Base-by-base conservation (phyloP, 2,113 vertebrate genomes). In the Anser cygnoides region DNA sequence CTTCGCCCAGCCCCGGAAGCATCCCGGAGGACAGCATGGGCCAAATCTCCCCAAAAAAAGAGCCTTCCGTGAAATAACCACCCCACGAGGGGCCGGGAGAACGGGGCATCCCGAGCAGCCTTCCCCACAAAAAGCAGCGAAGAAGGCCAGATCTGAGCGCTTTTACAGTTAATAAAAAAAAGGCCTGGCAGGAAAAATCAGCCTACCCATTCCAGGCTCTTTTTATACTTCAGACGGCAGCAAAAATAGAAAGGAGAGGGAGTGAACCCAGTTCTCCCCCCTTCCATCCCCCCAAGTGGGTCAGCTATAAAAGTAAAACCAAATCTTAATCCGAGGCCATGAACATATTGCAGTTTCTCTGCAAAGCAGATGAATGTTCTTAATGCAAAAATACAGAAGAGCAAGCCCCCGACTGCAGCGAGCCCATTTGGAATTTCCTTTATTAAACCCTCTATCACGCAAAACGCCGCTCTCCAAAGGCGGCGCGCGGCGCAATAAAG, bases 351-450 rank as follows among this genome's bases (percentile, higher is more conserved):
- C 93, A 96, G 96, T 91, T 96, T 96, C 95, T 94, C 95, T 97
- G 93, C 89, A 95, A 97, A 97, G 94, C 96, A 95, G 97, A 97
- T 96, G 95, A 97, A 86, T 83, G 89, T 68, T 95, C 94, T 95
- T 96, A 97, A 96, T 92, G 96, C 96, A 96, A 95, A 94, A 96
- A 97, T 92, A 92, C 87, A 90, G 93, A 96, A 91, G 93, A 97
- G 94, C 70, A 15, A 95, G 94, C 82, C 91, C 94, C 97, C 97
- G 96, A 97, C 93, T 96, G 96, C 96, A 96, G 94, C 6, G 44
- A 93, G 93, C 85, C 95, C 97, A 97, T 96, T 97, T 97, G 96
- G 90, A 95, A 96, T 97, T 97, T 96, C 94, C 96, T 97, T 97
- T 96, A 96, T 93, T 96, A 96, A 97, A 95, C 86, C 95, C 92